These are phyloP conservation scores for Drosophila meridiana DNA, from an alignment of 2,888 invertebrate species.

Conservation along the genomic window DNA sequence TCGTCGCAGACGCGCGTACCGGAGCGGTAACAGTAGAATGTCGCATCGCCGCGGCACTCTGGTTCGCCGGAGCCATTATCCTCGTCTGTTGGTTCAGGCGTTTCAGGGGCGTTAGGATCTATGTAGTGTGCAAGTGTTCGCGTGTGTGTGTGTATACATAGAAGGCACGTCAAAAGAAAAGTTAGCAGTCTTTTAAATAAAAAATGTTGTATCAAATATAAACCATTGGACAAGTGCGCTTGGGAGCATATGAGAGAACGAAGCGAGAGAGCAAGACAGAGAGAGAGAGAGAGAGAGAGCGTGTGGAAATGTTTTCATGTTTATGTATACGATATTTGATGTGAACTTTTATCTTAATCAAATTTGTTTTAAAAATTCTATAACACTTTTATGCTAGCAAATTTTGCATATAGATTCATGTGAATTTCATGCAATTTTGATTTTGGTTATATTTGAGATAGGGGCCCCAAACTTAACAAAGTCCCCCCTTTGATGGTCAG, in stretches of 20 bases:
- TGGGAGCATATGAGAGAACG: neutral
- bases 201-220: slow-evolving; percentile 20
- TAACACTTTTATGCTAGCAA: too few relatives aligned
- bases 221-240: neutral
- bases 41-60: slow-evolving; percentile 82
- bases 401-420: too few relatives aligned
- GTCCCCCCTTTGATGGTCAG: too few relatives aligned
- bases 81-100: slow-evolving; percentile 18
- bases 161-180: slow-evolving; percentile 18
- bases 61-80: slow-evolving; percentile 63
- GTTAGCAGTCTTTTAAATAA: slow-evolving; percentile 37
- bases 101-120: slow-evolving; percentile 25
- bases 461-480: too few relatives aligned
- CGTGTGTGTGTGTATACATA: slow-evolving; percentile 21
- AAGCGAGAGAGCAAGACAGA: too few relatives aligned
- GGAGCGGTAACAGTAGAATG: slow-evolving; percentile 72
- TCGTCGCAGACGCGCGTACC: slow-evolving; percentile 79
- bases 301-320: neutral
- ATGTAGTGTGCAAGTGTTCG: slow-evolving; percentile 21
- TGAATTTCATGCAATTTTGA: too few relatives aligned
- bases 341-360: neutral
- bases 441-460: too few relatives aligned
- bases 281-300: neutral
- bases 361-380: too few relatives aligned
- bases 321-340: neutral